These are phyloP conservation scores for Neoniphon sammara DNA, from an alignment of 2,797 vertebrate species.

Conservation along the genomic window DNA sequence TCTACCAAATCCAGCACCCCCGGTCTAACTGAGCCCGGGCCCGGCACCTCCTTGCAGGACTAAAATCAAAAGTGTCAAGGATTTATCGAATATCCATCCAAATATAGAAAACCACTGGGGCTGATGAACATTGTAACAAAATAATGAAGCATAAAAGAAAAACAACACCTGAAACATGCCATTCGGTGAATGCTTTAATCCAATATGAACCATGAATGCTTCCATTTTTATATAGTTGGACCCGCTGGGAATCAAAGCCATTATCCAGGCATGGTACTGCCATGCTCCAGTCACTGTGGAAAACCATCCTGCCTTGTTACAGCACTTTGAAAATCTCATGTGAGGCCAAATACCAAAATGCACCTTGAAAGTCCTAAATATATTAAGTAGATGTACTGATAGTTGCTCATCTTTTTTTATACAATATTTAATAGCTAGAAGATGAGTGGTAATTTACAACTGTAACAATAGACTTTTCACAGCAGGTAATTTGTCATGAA, in stretches of 20 bases:
- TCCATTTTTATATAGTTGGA: neutral
- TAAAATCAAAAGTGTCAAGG: conserved; percentile 11
- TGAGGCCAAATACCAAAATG: conserved; percentile 2
- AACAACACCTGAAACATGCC: neutral
- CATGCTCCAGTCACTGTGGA: neutral
- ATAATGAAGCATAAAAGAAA: neutral
- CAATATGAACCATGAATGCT: neutral
- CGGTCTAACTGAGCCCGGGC: conserved; percentile 16
- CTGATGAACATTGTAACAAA: neutral
- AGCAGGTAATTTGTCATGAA: too few relatives aligned
- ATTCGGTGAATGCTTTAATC: neutral
- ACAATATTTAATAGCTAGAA: too few relatives aligned
- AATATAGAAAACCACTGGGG: neutral
- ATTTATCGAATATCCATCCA: neutral
- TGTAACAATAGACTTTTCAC: too few relatives aligned
- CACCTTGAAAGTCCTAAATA: too few relatives aligned
- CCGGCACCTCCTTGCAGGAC: conserved; percentile 20
- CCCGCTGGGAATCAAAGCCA: conserved; percentile 21
- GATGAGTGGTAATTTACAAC: too few relatives aligned
- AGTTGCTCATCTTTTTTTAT: too few relatives aligned
- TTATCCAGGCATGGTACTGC: conserved; percentile 2
- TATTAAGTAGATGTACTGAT: too few relatives aligned
- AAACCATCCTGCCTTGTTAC: neutral
- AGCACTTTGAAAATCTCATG: neutral
- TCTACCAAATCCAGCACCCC: conserved; percentile 41